A percentile compares a stretch with the other conserved stretches of the same genome.
Evolutionary conservation across 2,888 invertebrate species (phyloP).

Genomic region (Perizoma affinitatum): DNA sequence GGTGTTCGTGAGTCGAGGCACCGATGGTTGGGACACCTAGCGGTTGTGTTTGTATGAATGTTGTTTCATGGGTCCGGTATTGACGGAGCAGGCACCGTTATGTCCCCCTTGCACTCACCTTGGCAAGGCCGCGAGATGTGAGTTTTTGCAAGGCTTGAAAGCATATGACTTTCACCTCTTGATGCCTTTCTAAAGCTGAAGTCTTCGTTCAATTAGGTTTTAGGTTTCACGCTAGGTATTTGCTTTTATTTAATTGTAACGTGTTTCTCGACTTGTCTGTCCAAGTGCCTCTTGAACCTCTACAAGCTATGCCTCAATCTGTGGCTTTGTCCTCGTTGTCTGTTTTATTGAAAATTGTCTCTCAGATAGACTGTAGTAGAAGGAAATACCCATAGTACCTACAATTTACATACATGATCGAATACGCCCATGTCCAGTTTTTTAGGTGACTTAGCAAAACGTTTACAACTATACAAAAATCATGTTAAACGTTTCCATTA

Average conservation of each 20-base stretch:
- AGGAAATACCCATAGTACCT: no score
- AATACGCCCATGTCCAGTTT: background rate
- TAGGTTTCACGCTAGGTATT: constrained; percentile 34
- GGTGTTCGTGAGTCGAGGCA: constrained; percentile 27
- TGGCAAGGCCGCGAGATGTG: constrained; percentile 82
- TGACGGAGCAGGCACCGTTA: constrained; percentile 73
- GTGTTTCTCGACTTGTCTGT: constrained; percentile 27
- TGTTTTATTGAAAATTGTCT: background rate
- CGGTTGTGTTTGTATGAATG: constrained; percentile 49
- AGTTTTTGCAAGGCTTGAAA: constrained; percentile 80
- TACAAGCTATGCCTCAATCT: constrained; percentile 6
- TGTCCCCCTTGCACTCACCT: constrained; percentile 81
- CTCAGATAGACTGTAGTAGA: no score
- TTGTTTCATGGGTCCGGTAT: constrained; percentile 48
- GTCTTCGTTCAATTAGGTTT: constrained; percentile 46
- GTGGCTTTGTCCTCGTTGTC: constrained; percentile 6
- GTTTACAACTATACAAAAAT: constrained; percentile 3
- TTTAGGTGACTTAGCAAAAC: background rate
- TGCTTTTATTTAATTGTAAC: constrained; percentile 27
- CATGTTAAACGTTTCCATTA: constrained; percentile 11
- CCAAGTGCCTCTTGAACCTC: background rate
- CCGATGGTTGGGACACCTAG: constrained; percentile 51
- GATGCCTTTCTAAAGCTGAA: constrained; percentile 79
- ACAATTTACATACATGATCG: no score
- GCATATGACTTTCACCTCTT: constrained; percentile 82